These are phyloP conservation scores for Rhopalosiphum padi DNA, from an alignment of 1,140 invertebrate genomes.

Conservation along the genomic window DNA sequence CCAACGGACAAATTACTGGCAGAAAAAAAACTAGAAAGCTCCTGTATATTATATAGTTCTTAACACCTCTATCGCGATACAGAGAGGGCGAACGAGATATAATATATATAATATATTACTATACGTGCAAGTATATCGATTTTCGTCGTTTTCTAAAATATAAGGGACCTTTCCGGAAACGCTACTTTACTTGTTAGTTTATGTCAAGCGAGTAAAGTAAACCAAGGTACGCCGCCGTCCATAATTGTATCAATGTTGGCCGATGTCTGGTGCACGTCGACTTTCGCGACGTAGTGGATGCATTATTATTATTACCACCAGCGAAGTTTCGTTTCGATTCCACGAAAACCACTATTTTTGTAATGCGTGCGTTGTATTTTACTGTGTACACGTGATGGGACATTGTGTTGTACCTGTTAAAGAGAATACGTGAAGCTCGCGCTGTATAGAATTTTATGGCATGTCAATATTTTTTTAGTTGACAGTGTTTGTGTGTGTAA, in stretches of 20 bases:
- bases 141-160: not conserved
- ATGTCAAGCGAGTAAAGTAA: not conserved
- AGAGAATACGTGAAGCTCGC: too few species aligned
- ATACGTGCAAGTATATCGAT: not conserved
- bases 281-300: not conserved
- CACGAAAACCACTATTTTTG: not conserved
- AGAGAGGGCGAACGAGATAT: not conserved
- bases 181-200: not conserved
- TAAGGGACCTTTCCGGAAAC: not conserved
- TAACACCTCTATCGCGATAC: slow-evolving; percentile 9
- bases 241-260: not conserved
- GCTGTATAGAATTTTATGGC: too few species aligned
- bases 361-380: not conserved
- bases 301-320: not conserved
- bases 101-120: not conserved
- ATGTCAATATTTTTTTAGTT: too few species aligned
- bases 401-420: too few species aligned
- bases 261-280: not conserved
- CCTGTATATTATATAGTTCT: not conserved
- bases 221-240: not conserved
- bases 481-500: too few species aligned
- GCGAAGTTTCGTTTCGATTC: not conserved
- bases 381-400: too few species aligned
- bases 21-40: not conserved
- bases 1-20: slow-evolving; percentile 39